These are phyloP conservation scores for Drosophila takahashii DNA, from an alignment of 1,140 invertebrate species.

Conservation along the genomic window DNA sequence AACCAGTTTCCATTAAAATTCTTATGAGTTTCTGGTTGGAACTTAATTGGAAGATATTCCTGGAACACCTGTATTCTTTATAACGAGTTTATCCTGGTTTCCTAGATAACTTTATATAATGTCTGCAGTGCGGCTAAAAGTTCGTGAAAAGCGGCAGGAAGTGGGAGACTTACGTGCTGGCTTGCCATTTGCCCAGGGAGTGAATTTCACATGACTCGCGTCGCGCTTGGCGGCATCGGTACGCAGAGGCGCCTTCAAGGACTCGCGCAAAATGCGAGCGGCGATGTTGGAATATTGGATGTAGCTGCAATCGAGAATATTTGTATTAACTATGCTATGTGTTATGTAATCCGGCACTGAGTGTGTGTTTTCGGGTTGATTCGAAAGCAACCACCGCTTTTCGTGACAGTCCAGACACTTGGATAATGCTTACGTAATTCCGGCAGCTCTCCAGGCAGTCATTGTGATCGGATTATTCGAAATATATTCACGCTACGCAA, in stretches of 20 bases:
- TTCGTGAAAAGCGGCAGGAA: not conserved
- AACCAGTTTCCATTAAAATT: no score
- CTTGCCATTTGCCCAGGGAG: slow-evolving; percentile 94
- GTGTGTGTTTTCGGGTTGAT: slow-evolving; percentile 23
- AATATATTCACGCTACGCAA: slow-evolving; percentile 29
- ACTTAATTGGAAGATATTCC: not conserved
- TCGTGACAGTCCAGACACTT: not conserved
- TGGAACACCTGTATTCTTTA: not conserved
- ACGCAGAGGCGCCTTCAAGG: slow-evolving; percentile 90
- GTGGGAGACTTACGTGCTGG: slow-evolving; percentile 89
- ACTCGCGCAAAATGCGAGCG: slow-evolving; percentile 91
- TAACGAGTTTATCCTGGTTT: not conserved
- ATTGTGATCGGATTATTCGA: slow-evolving; percentile 84
- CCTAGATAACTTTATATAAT: slow-evolving; percentile 36
- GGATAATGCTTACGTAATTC: slow-evolving; percentile 87
- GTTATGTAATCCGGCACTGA: not conserved
- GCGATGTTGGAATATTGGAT: slow-evolving; percentile 97
- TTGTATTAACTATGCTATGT: slow-evolving; percentile 69
- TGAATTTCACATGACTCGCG: slow-evolving; percentile 91
- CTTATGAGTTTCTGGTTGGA: not conserved
- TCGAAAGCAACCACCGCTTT: not conserved
- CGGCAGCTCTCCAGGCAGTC: slow-evolving; percentile 88
- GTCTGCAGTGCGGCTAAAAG: not conserved
- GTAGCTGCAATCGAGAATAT: slow-evolving; percentile 88
- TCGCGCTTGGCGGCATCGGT: slow-evolving; percentile 91